Conservation (phyloP, 2,113 vertebrate genomes). For the Nothobranchius kuhntae region DNA sequence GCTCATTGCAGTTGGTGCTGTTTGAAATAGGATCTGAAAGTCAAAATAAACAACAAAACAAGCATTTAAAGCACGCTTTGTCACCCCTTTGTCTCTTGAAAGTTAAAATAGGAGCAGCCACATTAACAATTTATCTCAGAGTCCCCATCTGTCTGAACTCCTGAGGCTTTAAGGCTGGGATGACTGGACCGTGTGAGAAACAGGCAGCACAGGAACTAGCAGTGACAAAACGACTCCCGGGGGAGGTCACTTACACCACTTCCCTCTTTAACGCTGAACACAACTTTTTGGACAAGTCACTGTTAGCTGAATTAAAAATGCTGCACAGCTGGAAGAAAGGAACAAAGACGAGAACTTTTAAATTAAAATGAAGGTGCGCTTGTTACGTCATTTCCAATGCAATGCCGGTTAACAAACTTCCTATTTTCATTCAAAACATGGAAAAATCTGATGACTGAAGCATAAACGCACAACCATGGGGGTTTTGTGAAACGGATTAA, state of each 20-base stretch:
- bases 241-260: slow-evolving; percentile 71
- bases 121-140: slow-evolving; percentile 50
- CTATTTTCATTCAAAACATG: not conserved
- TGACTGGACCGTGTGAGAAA: slow-evolving; percentile 63
- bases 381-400: not conserved
- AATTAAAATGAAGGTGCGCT: not conserved
- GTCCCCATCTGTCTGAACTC: slow-evolving; percentile 44
- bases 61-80: not conserved
- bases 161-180: slow-evolving; percentile 27
- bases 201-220: slow-evolving; percentile 32
- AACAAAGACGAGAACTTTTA: slow-evolving; percentile 11
- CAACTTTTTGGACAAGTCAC: slow-evolving; percentile 42
- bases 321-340: slow-evolving; percentile 15
- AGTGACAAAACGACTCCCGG: slow-evolving; percentile 54
- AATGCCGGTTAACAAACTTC: slow-evolving; percentile 3
- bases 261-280: slow-evolving; percentile 47
- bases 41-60: not conserved
- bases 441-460: slow-evolving; percentile 29
- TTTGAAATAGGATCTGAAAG: not conserved
- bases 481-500: slow-evolving; percentile 47
- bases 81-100: slow-evolving; percentile 10
- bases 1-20: not conserved
- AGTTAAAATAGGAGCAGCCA: not conserved
- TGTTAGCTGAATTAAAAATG: not conserved
- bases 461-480: slow-evolving; percentile 5